Conservation (phyloP, 2,113 vertebrate genomes). For the Oryzias celebensis region DNA sequence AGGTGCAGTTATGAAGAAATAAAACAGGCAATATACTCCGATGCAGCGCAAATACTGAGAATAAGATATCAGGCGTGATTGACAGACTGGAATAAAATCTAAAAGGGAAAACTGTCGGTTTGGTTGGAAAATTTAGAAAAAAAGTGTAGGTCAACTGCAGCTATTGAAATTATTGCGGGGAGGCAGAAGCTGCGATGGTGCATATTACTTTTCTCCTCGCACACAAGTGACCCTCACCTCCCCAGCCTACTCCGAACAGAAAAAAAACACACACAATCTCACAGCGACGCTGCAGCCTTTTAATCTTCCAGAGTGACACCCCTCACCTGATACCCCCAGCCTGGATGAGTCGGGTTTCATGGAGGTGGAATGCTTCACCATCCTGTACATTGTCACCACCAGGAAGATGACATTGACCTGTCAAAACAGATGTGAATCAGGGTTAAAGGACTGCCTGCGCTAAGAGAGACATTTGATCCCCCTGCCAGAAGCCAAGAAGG, state of each 20-base stretch:
- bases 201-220: slow-evolving; percentile 49
- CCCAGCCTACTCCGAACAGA: not conserved
- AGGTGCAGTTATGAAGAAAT: slow-evolving; percentile 55
- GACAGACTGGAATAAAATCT: slow-evolving; percentile 35
- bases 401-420: slow-evolving; percentile 98
- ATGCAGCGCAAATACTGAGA: slow-evolving; percentile 43
- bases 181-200: slow-evolving; percentile 39
- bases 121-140: slow-evolving; percentile 36
- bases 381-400: slow-evolving; percentile 98
- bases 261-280: not conserved
- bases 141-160: slow-evolving; percentile 45
- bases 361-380: slow-evolving; percentile 98
- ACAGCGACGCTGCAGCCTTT: slow-evolving; percentile 27
- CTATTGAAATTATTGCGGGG: slow-evolving; percentile 39
- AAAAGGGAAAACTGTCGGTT: slow-evolving; percentile 41
- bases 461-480: slow-evolving; percentile 51
- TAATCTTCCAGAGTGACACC: slow-evolving; percentile 51
- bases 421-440: slow-evolving; percentile 80
- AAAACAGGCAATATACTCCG: slow-evolving; percentile 56
- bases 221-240: not conserved
- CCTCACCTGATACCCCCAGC: slow-evolving; percentile 99
- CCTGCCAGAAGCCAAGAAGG: slow-evolving; percentile 3
- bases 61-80: slow-evolving; percentile 30
- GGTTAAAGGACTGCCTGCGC: slow-evolving; percentile 67
- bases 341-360: slow-evolving; percentile 99